Conservation (phyloP, 2,888 invertebrate genomes). For the Oxycera nigricornis region DNA sequence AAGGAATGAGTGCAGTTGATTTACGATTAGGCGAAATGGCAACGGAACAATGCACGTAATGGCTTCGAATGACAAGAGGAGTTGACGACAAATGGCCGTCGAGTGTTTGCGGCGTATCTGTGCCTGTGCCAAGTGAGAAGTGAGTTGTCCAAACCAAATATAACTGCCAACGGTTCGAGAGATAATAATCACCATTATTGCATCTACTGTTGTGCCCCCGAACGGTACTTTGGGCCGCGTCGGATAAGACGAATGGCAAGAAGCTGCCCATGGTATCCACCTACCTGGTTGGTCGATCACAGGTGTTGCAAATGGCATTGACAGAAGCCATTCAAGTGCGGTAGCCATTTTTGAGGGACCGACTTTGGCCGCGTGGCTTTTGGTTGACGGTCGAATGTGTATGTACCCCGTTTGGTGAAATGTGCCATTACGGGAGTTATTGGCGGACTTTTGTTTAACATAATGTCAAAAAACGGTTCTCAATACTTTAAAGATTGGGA, state of each 20-base stretch:
- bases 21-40: conserved; percentile 32
- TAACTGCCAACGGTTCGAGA: conserved; percentile 31
- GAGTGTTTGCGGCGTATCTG: background rate
- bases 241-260: conserved; percentile 23
- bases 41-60: conserved; percentile 7
- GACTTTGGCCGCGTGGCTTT: too few species aligned
- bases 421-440: too few species aligned
- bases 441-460: too few species aligned
- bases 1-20: conserved; percentile 22
- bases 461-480: too few species aligned
- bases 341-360: conserved; percentile 35
- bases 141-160: conserved; percentile 39
- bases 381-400: too few species aligned
- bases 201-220: background rate
- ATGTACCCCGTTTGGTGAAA: too few species aligned
- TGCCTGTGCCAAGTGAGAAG: background rate
- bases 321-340: conserved; percentile 34
- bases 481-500: too few species aligned
- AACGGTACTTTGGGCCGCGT: background rate
- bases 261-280: conserved; percentile 36
- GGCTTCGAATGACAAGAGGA: conserved; percentile 18
- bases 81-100: conserved; percentile 32
- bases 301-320: conserved; percentile 16
- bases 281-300: conserved; percentile 27
- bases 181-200: conserved; percentile 27